Evolutionary conservation across 2,113 vertebrate species (phyloP).

Genomic region (Bostrychus sinensis): DNA sequence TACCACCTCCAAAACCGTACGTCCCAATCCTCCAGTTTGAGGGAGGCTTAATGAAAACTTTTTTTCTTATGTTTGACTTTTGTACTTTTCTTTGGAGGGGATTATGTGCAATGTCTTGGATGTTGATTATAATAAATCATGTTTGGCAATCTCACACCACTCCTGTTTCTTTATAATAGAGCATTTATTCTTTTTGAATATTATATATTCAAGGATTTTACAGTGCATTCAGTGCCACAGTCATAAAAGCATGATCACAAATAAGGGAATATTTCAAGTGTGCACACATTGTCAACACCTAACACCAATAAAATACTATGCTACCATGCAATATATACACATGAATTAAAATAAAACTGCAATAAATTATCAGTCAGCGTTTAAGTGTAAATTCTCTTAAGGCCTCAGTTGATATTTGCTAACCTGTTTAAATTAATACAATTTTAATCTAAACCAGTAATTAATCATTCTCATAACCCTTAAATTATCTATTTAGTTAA

Average conservation of each 20-base stretch:
- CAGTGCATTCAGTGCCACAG: background rate
- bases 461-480: too few species aligned
- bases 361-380: background rate
- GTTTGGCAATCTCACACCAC: slow-evolving; percentile 62
- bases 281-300: background rate
- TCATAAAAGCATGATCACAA: background rate
- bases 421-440: too few species aligned
- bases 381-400: too few species aligned
- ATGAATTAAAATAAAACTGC: slow-evolving; percentile 1
- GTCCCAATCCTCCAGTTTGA: slow-evolving; percentile 51
- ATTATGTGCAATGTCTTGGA: slow-evolving; percentile 75
- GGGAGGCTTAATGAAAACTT: slow-evolving; percentile 35
- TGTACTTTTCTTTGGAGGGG: slow-evolving; percentile 71
- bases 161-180: background rate
- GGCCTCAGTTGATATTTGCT: too few species aligned
- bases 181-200: background rate
- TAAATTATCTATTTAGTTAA: too few species aligned
- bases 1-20: slow-evolving; percentile 39
- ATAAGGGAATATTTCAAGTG: background rate
- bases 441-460: too few species aligned
- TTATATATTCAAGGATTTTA: background rate
- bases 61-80: slow-evolving; percentile 52
- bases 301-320: background rate
- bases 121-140: slow-evolving; percentile 67
- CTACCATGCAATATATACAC: background rate